These are phyloP conservation scores for Ptilorrhoa leucosticta DNA, from an alignment of 2,113 vertebrate species.

Conservation along the genomic window DNA sequence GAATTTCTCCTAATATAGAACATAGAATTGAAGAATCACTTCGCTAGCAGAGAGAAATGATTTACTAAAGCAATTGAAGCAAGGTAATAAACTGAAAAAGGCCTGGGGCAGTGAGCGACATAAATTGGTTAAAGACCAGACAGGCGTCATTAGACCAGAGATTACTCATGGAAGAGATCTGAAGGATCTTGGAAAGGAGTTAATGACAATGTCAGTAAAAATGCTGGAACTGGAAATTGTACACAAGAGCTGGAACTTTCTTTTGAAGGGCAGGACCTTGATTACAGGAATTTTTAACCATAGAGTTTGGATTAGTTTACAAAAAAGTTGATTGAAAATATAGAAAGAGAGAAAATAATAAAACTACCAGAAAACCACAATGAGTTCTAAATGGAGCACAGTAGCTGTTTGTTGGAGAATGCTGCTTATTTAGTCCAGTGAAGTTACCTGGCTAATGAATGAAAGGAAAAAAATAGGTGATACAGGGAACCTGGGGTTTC, in stretches of 20 bases:
- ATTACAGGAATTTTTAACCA: background rate
- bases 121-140: background rate
- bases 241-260: background rate
- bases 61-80: background rate
- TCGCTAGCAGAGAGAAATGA: background rate
- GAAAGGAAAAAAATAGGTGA: background rate
- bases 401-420: background rate
- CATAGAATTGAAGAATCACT: background rate
- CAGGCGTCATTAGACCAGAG: background rate
- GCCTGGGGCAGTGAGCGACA: background rate
- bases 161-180: background rate
- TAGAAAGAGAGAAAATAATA: background rate
- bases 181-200: background rate
- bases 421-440: background rate
- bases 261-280: background rate
- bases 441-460: background rate
- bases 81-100: background rate
- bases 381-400: background rate
- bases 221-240: background rate
- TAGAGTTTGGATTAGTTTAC: background rate
- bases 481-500: background rate
- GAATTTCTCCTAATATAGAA: background rate
- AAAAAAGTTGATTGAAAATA: background rate
- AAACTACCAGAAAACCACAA: background rate
- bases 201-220: background rate